A percentile compares a stretch with the other conserved stretches of the same genome.
These are phyloP conservation scores for Macrophya alboannulata DNA, from an alignment of 2,888 invertebrate species.

Conservation along the genomic window DNA sequence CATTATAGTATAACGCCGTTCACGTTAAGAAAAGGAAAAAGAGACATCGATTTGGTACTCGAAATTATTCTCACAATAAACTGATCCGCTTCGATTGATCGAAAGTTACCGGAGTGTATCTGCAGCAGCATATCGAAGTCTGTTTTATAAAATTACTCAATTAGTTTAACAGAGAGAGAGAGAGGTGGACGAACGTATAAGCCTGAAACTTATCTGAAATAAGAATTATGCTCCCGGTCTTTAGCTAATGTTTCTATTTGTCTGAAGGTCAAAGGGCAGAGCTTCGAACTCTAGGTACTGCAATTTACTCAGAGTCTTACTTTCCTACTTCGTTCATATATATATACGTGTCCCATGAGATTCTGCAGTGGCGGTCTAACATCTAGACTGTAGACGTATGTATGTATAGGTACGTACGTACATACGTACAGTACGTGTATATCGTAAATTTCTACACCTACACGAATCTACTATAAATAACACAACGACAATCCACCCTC, in stretches of 20 bases:
- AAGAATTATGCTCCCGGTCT: neutral
- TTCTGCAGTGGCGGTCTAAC: neutral
- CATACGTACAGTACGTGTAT: neutral
- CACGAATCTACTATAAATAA: neutral
- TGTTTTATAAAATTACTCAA: no score
- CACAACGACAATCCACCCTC: neutral
- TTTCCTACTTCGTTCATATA: neutral
- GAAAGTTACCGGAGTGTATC: no score
- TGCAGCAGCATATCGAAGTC: no score
- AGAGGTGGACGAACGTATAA: neutral
- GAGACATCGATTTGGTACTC: no score
- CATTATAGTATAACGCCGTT: neutral
- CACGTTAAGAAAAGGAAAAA: no score
- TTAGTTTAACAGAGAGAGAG: no score
- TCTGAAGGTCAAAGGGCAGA: neutral
- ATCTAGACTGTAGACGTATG: neutral
- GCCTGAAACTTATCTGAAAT: neutral
- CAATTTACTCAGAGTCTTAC: neutral
- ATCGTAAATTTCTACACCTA: neutral
- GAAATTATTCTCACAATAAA: no score
- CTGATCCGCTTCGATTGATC: no score
- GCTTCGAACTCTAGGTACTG: neutral
- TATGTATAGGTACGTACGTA: neutral
- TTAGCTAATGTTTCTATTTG: neutral
- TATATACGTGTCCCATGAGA: neutral